Evolutionary conservation across 2,113 vertebrate species (phyloP).

Genomic region (Pygoscelis antarcticus): DNA sequence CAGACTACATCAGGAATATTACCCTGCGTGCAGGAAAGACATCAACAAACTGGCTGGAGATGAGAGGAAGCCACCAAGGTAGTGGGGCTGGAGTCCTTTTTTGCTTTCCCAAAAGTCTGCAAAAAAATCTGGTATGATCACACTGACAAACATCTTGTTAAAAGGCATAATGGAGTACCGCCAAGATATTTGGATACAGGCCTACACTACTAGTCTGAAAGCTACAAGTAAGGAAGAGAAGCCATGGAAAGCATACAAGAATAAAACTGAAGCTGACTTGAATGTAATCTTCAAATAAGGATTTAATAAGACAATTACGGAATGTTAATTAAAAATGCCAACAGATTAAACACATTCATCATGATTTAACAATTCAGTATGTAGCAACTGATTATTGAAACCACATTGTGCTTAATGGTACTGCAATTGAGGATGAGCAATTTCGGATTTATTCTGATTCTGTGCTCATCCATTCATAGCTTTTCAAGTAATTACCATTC

Average conservation of each 20-base stretch:
- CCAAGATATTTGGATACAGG: background rate
- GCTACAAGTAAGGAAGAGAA: background rate
- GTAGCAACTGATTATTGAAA: background rate
- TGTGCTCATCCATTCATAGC: background rate
- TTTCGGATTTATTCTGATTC: background rate
- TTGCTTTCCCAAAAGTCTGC: background rate
- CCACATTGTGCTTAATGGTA: background rate
- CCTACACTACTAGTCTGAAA: background rate
- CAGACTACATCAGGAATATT: background rate
- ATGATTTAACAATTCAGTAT: background rate
- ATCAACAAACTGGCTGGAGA: background rate
- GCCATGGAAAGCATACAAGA: background rate
- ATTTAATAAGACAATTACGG: background rate
- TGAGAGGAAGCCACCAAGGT: background rate
- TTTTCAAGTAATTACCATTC: background rate
- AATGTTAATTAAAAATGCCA: constrained; percentile 2
- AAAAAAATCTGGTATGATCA: background rate
- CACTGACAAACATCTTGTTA: background rate
- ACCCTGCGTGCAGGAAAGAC: background rate
- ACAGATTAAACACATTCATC: background rate
- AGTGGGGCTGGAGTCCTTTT: background rate
- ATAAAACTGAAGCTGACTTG: background rate
- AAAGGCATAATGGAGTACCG: background rate
- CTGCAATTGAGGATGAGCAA: background rate
- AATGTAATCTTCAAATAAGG: background rate